phyloP scores from a whole-genome alignment of 2,797 vertebrate species.

The Enteromius trimaculatus region DNA sequence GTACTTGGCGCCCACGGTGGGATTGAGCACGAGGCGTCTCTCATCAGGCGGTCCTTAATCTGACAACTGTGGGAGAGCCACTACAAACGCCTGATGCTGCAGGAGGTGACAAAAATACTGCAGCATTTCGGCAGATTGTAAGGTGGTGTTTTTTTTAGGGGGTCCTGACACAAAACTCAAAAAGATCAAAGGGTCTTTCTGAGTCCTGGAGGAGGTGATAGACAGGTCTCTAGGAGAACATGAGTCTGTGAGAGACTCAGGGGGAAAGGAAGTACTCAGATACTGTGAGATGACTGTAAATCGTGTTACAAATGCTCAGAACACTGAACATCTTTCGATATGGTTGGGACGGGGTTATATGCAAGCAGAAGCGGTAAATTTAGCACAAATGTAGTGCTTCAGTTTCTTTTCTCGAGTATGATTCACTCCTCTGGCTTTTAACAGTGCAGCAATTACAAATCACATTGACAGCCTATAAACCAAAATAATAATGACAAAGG shows the following conservation, averaged over 20 bases:
- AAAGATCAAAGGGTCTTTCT: conserved; percentile 56
- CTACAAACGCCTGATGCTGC: conserved; percentile 55
- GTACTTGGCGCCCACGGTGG: background rate
- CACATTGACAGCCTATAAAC: conserved; percentile 16
- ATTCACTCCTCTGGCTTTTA: conserved; percentile 70
- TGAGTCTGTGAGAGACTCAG: conserved; percentile 17
- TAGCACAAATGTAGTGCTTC: background rate
- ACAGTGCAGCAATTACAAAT: conserved; percentile 47
- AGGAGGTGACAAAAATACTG: conserved; percentile 55
- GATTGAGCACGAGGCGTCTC: conserved; percentile 5
- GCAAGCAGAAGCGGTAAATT: conserved; percentile 4
- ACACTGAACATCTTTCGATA: conserved; percentile 18
- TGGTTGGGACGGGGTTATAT: conserved; percentile 7
- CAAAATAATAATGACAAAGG: conserved; percentile 58
- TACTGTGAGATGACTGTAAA: conserved; percentile 26
- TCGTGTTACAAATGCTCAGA: conserved; percentile 3
- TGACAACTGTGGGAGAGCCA: conserved; percentile 50
- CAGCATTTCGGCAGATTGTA: conserved; percentile 10
- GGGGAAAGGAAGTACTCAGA: conserved; percentile 18
- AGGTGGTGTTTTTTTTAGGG: conserved; percentile 18
- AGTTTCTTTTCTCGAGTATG: conserved; percentile 27
- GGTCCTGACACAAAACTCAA: conserved; percentile 41
- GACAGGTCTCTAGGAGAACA: conserved; percentile 25
- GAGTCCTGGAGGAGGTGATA: conserved; percentile 45
- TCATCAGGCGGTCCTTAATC: conserved; percentile 58